Conservation (phyloP, 2,888 invertebrate genomes). For the Calameuta filiformis region DNA sequence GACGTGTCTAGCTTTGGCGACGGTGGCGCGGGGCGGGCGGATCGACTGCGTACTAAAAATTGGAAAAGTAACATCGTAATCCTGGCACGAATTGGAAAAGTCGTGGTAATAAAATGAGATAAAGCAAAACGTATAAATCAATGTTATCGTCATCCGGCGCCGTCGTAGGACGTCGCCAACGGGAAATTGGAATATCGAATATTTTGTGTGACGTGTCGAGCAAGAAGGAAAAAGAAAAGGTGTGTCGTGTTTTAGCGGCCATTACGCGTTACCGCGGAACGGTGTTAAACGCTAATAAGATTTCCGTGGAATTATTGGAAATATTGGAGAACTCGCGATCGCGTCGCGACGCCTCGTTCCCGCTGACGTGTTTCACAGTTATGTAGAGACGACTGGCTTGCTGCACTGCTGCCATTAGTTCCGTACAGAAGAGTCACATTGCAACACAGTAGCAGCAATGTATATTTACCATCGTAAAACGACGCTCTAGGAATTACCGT, state of each 20-base stretch:
- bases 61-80: not conserved
- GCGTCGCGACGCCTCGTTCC: slow-evolving; percentile 6
- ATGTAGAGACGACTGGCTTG: not conserved
- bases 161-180: not conserved
- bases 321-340: slow-evolving; percentile 44
- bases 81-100: not conserved
- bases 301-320: slow-evolving; percentile 42
- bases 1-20: not conserved
- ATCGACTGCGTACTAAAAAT: not conserved
- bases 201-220: not conserved
- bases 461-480: not conserved
- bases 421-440: not conserved
- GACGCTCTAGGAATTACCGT: not conserved
- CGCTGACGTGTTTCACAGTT: not conserved
- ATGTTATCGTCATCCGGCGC: not conserved
- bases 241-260: not conserved
- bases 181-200: not conserved
- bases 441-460: not conserved
- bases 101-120: not conserved
- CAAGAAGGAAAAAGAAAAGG: not conserved
- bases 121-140: not conserved
- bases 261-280: not conserved
- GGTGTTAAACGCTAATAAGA: slow-evolving; percentile 29
- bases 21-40: not conserved
- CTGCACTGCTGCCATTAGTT: slow-evolving; percentile 16